Evolutionary conservation across 2,888 invertebrate genomes (phyloP), one percentile per base, ranked within the genome.

Genomic region (Lasioglossum calceatum): DNA sequence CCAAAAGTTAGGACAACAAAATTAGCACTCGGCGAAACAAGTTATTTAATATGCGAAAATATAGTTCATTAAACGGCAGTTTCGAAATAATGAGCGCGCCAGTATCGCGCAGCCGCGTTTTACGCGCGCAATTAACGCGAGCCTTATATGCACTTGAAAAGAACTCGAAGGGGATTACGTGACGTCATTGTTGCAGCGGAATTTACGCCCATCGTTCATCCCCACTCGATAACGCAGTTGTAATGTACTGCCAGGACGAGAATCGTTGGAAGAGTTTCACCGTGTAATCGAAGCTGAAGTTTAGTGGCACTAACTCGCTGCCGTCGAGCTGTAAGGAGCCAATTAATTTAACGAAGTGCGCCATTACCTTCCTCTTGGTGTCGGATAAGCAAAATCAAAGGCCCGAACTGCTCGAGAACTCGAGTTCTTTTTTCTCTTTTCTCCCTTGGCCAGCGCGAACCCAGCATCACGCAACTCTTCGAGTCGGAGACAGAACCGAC

Each of bases 261-360:
- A 58, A 86, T 84, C 50, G 77, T 27, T 74, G 83, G 58, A 75
- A 80, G 87, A 91, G 91, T 83, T 87, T 84, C 84, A 80, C 70
- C 88, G 89, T 88, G 88, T 89, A 89, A 91, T 85, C 90, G 86
- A 85, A 88, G 87, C 81, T 88, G 91, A 92, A 92, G 90, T 92
- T 92, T 91, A 91, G 90, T 91, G 89, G 80, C 90, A 89, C 89
- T 92, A 92, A 89, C 89, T 87, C 79, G 89, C 75, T 85, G 83
- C 88, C 88, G 83, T 85, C 85, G 87, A 80, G 86, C 84, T 79
- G 84, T 86, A 84, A 89, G 87, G 85, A 90, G 88, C 91, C 91
- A 91, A 92, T 92, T 92, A 92, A 92, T 92, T 91, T 92, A 92
- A 92, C 91, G 91, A 92, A 92, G 92, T 92, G 89, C 88, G 86